Evolutionary conservation across 2,113 vertebrate genomes (phyloP).

Genomic region (Paramormyrops kingsleyae): DNA sequence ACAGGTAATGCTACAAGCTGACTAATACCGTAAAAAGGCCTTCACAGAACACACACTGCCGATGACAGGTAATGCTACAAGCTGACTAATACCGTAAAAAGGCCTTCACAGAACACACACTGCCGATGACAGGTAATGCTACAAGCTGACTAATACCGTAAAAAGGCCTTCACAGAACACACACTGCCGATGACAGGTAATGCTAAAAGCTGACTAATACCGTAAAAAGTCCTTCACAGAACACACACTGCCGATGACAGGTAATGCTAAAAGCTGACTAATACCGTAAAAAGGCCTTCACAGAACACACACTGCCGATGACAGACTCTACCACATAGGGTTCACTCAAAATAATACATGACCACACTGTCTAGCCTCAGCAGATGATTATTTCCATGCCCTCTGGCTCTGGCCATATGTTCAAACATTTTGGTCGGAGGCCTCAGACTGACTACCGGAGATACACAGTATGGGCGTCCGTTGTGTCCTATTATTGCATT

Average conservation of each 20-base stretch:
- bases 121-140: neutral
- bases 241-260: neutral
- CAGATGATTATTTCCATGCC: neutral
- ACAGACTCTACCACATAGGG: neutral
- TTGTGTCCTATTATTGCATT: neutral
- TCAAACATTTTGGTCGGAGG: neutral
- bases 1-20: neutral
- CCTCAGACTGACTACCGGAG: neutral
- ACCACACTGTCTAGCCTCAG: neutral
- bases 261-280: neutral
- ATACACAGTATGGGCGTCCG: neutral
- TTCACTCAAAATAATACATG: neutral
- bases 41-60: neutral
- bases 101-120: neutral
- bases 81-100: neutral
- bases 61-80: neutral
- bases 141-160: neutral
- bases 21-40: neutral
- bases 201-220: neutral
- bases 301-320: neutral
- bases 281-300: neutral
- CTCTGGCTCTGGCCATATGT: neutral
- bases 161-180: neutral
- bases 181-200: neutral
- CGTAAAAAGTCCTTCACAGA: neutral